A percentile compares a stretch with the other conserved stretches of the same genome.
Evolutionary conservation across 2,113 vertebrate species (phyloP).

Genomic region (Promerops cafer): DNA sequence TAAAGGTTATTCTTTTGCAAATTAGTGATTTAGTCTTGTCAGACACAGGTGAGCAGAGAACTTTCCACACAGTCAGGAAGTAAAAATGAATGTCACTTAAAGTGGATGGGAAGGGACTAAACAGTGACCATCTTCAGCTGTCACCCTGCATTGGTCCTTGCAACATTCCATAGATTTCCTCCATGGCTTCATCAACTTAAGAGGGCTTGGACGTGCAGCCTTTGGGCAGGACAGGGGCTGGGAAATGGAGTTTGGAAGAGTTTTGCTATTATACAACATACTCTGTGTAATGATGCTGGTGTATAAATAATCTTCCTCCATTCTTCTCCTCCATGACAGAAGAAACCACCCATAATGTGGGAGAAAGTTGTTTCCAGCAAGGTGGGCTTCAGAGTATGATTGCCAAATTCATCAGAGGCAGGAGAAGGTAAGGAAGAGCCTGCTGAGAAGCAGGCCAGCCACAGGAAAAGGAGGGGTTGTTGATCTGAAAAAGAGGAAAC

Average conservation of each 20-base stretch:
- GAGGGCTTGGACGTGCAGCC: accelerated
- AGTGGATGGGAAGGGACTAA: not conserved
- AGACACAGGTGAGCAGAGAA: not conserved
- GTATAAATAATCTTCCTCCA: not conserved
- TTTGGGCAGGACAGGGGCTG: not conserved
- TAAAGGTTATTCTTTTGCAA: not conserved
- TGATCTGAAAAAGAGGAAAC: not conserved
- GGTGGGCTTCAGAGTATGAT: not conserved
- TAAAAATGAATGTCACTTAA: not conserved
- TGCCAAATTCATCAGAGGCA: not conserved
- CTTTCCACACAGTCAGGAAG: not conserved
- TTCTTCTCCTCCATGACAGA: not conserved
- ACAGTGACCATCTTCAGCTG: not conserved
- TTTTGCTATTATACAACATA: not conserved
- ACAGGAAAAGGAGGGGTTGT: not conserved
- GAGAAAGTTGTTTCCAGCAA: not conserved
- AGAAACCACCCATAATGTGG: not conserved
- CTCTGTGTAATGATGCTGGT: not conserved
- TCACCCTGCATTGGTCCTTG: not conserved
- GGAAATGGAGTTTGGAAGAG: not conserved
- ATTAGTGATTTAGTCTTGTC: not conserved
- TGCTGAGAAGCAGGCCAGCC: not conserved
- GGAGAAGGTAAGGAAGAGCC: not conserved
- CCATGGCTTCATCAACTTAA: not conserved
- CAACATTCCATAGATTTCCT: not conserved